Evolutionary conservation across 2,888 invertebrate species (phyloP), one percentile per base, ranked within the genome.

Genomic region (Eristalis pertinax): DNA sequence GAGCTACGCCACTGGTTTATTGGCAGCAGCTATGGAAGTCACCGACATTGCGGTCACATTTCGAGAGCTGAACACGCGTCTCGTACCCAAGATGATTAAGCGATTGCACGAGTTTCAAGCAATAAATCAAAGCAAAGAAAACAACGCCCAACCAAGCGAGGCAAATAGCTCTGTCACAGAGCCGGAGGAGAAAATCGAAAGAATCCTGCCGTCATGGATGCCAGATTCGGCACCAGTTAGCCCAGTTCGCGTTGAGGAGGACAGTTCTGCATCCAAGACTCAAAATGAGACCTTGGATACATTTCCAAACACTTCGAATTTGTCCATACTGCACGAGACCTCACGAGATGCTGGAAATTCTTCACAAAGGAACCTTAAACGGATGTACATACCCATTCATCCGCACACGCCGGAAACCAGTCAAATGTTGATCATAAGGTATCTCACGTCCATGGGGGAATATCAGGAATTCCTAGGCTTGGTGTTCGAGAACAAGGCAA

Each of bases 21-120:
- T 99, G 32, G 99, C 98, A 0, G 97, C 98, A 13, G 98, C 99
- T 0, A 98, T 99, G 98, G 99, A 99, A 93, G 96, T 98, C 4
- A 97, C 97, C 90, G 99, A 99, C 90, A 97, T 99, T 81, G 99
- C 99, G 0, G 96, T 97, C 4, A 96, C 96, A 90, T 94, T 90
- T 93, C 96, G 98, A 89, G 98, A 98, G 89, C 95, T 96, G 90
- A 99, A 98, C 91, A 95, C 96, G 67, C 95, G 95, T 91, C 93
- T 99, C 91, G 98, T 99, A 74, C 98, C 98, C 15, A 93, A 98
- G 67, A 96, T 99, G 96, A 93, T 99, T 73, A 95, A 96, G 92
- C 95, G 98, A 90, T 94, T 99, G 84, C 96, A 97, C 90, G 94
- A 95, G 77, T 93, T 98, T 43, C 95, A 97, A 91, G 91, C 91